Evolutionary conservation across 2,797 vertebrate species (phyloP), one percentile per base, ranked within the genome.

Genomic region (Platyrinchus mystaceus): DNA sequence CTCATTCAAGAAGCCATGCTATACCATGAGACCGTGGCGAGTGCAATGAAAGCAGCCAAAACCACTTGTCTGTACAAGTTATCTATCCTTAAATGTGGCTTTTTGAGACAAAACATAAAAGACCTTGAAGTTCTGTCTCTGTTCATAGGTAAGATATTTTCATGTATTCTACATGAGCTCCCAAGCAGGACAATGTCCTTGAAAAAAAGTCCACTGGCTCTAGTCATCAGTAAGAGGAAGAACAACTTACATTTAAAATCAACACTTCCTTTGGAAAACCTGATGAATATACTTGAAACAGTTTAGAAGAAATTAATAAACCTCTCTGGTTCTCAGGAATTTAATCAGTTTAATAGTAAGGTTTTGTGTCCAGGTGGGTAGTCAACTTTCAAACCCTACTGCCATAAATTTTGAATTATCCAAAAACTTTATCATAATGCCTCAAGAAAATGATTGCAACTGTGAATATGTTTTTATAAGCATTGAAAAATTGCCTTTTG

Each of bases 391-490:
- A 75, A 86, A 46, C 4, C 8, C 10, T 82, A 34, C 21, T 50
- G n/a, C 50, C 34, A 75, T 92, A 96, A 95, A 73, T 84, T 34
- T 87, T 26, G 49, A 56, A 60, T 63, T 87, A 94, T 91, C 64
- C 49, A 79, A 77, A 60, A 67, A 47, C 32, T 86, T 95, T 84
- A 87, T 53, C n/a, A 63, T 47, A 78, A 87, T 41, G 26, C 60
- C 90, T 95, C 90, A 30, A 90, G 74, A 75, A 85, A 85, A 91
- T 41, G 14, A 93, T 67, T 59, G 39, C 75, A 59, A n/a, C 69
- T 86, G 30, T 89, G 59, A 53, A 62, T 81, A 52, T 76, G 16
- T 88, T 96, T 97, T 95, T 87, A 80, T 81, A 84, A 89, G 93
- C 50, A 39, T 30, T 94, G 74, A 93, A 91, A 36, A 50, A 84